Evolutionary conservation across 2,888 invertebrate genomes (phyloP).

Genomic region (Erebia epiphron): DNA sequence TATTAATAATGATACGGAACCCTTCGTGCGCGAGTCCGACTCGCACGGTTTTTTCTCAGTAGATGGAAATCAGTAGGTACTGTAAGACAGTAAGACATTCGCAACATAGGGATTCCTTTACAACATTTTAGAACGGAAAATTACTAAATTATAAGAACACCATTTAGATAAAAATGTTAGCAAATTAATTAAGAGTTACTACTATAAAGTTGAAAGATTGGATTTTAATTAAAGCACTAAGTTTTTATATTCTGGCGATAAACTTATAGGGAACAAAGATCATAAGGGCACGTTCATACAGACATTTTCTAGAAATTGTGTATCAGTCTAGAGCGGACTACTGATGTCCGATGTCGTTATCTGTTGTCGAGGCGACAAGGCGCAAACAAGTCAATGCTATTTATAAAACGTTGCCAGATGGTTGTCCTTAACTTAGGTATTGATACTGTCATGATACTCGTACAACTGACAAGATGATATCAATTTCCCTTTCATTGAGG

Average conservation of each 20-base stretch:
- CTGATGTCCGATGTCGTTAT: conserved; percentile 27
- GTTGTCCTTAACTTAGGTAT: conserved; percentile 32
- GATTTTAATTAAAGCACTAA: conserved; percentile 9
- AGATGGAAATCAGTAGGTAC: no score
- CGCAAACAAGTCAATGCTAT: conserved; percentile 36
- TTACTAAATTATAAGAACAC: no score
- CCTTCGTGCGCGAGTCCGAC: no score
- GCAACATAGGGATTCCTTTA: no score
- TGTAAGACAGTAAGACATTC: no score
- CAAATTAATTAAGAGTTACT: not conserved
- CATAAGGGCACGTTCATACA: conserved; percentile 4
- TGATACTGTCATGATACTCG: conserved; percentile 20
- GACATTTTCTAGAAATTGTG: conserved; percentile 27
- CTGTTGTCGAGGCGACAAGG: conserved; percentile 25
- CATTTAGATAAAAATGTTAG: no score
- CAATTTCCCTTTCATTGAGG: not conserved
- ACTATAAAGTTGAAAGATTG: not conserved
- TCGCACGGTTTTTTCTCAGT: no score
- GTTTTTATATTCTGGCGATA: conserved; percentile 11
- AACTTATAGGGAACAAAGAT: conserved; percentile 3
- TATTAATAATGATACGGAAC: no score
- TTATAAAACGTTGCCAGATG: conserved; percentile 38
- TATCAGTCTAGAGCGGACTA: conserved; percentile 23
- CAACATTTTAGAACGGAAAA: no score
- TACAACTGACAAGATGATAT: conserved; percentile 14